Evolutionary conservation across 2,888 invertebrate genomes (phyloP).

Genomic region (Lycophotia porphyrea): DNA sequence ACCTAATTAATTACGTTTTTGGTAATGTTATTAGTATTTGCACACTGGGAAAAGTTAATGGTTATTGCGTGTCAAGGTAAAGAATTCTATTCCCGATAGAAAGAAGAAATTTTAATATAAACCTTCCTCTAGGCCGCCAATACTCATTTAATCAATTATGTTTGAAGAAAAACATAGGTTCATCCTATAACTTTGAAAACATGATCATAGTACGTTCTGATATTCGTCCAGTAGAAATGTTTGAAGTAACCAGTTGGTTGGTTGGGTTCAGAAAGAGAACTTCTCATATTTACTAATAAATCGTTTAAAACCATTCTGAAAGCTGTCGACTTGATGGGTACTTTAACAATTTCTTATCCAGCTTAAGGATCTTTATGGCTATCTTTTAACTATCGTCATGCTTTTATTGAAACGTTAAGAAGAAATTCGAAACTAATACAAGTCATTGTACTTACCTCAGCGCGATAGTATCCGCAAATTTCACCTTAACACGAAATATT

Average conservation of each 20-base stretch:
- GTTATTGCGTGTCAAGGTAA: conserved; percentile 59
- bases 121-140: background rate
- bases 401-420: conserved; percentile 73
- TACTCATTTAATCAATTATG: background rate
- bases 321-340: conserved; percentile 33
- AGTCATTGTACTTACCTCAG: conserved; percentile 70
- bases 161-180: conserved; percentile 1
- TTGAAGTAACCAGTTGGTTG: background rate
- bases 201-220: no score
- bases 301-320: conserved; percentile 13
- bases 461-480: conserved; percentile 64
- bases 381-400: conserved; percentile 72
- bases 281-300: background rate
- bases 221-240: background rate
- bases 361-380: conserved; percentile 75
- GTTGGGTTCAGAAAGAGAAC: background rate
- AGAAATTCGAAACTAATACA: conserved; percentile 66
- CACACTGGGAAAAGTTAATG: conserved; percentile 52
- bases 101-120: conserved; percentile 14
- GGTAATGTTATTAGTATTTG: conserved; percentile 56
- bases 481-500: conserved; percentile 67
- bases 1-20: conserved; percentile 40
- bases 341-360: conserved; percentile 63
- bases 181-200: background rate
- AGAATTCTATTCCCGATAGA: conserved; percentile 59